Evolutionary conservation across 2,113 vertebrate species (phyloP).

Genomic region (Peucedramus taeniatus): DNA sequence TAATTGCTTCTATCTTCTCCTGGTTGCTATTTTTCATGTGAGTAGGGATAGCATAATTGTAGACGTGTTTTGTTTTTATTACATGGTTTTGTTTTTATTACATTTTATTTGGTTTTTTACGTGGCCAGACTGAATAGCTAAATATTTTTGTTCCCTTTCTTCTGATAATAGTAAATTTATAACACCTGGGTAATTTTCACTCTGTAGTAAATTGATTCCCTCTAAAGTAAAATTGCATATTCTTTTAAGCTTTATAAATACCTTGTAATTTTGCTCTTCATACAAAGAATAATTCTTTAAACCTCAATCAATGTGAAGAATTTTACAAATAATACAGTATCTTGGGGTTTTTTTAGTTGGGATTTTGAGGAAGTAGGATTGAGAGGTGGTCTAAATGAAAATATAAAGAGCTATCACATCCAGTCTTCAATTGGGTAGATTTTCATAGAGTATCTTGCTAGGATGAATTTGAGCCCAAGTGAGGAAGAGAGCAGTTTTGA

Average conservation of each 20-base stretch:
- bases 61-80: not conserved
- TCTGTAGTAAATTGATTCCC: not conserved
- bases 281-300: not conserved
- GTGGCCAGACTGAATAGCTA: not conserved
- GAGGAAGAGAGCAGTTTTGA: not conserved
- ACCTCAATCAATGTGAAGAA: not conserved
- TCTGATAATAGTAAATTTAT: not conserved
- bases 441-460: not conserved
- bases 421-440: not conserved
- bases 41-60: not conserved
- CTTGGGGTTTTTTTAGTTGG: not conserved
- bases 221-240: not conserved
- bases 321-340: not conserved
- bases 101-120: no score
- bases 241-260: not conserved
- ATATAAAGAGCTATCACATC: not conserved
- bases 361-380: not conserved
- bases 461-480: not conserved
- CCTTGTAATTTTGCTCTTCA: not conserved
- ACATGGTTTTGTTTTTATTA: not conserved
- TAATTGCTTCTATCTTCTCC: not conserved
- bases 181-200: not conserved
- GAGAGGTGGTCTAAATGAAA: not conserved
- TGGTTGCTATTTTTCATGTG: not conserved
- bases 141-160: not conserved